Evolutionary conservation across 2,888 invertebrate species (phyloP).

Genomic region (Drosophila austrosaltans): DNA sequence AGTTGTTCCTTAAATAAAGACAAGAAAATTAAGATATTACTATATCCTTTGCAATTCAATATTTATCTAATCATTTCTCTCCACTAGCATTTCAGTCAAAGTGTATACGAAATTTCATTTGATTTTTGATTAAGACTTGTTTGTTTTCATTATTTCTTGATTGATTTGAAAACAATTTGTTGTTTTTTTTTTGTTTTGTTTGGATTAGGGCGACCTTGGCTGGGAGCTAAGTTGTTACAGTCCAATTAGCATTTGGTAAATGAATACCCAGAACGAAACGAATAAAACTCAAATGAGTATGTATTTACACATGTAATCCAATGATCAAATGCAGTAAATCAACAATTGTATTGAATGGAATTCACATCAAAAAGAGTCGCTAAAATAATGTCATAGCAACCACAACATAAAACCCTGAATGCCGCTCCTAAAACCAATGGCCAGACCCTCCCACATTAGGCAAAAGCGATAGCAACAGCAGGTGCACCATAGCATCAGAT

Average conservation of each 20-base stretch:
- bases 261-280: slow-evolving; percentile 37
- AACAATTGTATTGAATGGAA: slow-evolving; percentile 47
- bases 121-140: not conserved
- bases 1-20: no score
- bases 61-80: no score
- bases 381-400: slow-evolving; percentile 49
- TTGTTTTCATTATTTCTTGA: not conserved
- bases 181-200: slow-evolving; percentile 11
- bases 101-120: no score
- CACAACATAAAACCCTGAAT: slow-evolving; percentile 5
- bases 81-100: no score
- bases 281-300: slow-evolving; percentile 18
- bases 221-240: slow-evolving; percentile 17
- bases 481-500: slow-evolving; percentile 36
- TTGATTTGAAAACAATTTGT: not conserved
- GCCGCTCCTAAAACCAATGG: not conserved
- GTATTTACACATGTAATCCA: slow-evolving; percentile 55
- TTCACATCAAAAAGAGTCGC: slow-evolving; percentile 60
- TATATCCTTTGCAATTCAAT: no score
- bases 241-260: slow-evolving; percentile 63
- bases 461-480: slow-evolving; percentile 40
- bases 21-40: no score
- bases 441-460: slow-evolving; percentile 5
- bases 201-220: slow-evolving; percentile 33
- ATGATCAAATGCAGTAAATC: slow-evolving; percentile 60